Evolutionary conservation across 2,888 invertebrate genomes (phyloP).

Genomic region (Asteroscopus sphinx): DNA sequence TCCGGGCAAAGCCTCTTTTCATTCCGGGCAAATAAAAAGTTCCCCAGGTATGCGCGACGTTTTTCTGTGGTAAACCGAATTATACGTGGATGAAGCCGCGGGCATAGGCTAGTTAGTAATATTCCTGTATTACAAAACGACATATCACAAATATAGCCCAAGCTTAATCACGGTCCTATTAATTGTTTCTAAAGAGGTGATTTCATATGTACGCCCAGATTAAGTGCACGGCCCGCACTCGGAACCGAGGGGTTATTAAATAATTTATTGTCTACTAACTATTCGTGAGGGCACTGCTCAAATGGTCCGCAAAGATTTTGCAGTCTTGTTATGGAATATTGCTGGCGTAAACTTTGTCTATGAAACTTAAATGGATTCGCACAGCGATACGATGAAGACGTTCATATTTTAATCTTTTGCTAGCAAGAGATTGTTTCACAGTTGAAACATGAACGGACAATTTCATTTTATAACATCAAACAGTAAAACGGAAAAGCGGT

Average conservation of each 20-base stretch:
- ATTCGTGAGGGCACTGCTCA: conserved; percentile 80
- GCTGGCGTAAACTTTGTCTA: conserved; percentile 76
- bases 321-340: conserved; percentile 79
- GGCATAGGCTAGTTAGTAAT: conserved; percentile 34
- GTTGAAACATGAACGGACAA: conserved; percentile 40
- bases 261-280: conserved; percentile 88
- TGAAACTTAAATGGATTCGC: conserved; percentile 78
- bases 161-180: conserved; percentile 71
- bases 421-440: conserved; percentile 34
- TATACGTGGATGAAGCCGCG: too few species aligned
- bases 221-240: conserved; percentile 81
- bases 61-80: too few species aligned
- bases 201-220: conserved; percentile 84
- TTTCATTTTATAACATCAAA: conserved; percentile 49
- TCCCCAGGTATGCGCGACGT: too few species aligned
- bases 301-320: conserved; percentile 81
- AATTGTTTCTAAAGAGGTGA: conserved; percentile 86
- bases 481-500: conserved; percentile 65
- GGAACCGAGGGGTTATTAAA: conserved; percentile 84
- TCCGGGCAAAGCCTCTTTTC: background rate
- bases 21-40: background rate
- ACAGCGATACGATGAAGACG: conserved; percentile 65
- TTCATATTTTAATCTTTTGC: conserved; percentile 60
- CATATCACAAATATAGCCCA: conserved; percentile 38
- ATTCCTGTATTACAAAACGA: conserved; percentile 34